Percentiles rank a stretch among this genome's conserved stretches.
These are phyloP conservation scores for Physocephala rufipes DNA, from an alignment of 2,888 invertebrate species.

Conservation along the genomic window DNA sequence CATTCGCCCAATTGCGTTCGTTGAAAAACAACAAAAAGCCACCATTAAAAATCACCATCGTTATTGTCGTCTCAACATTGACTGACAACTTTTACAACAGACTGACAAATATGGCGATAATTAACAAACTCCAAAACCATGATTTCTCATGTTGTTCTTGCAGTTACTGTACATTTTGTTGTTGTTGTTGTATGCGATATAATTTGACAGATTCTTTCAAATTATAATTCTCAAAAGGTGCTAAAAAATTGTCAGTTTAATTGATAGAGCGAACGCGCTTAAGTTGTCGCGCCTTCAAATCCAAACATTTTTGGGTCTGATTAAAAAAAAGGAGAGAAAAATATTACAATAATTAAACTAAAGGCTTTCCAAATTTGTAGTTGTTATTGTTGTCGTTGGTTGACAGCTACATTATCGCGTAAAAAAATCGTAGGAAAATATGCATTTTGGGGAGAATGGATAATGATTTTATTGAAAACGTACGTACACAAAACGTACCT, in stretches of 20 bases:
- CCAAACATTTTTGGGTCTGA: no score
- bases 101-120: slow-evolving; percentile 43
- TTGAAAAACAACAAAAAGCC: background rate
- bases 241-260: background rate
- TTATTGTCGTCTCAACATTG: slow-evolving; percentile 6
- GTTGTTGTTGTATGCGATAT: background rate
- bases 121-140: slow-evolving; percentile 32
- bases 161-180: background rate
- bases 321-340: no score
- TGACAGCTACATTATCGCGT: no score
- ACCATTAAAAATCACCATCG: slow-evolving; percentile 20
- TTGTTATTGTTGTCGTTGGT: no score
- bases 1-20: background rate
- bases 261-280: background rate
- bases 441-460: no score
- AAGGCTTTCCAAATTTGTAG: no score
- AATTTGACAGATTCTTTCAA: no score
- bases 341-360: no score
- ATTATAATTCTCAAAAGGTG: background rate
- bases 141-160: background rate
- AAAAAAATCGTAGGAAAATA: no score
- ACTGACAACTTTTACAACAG: slow-evolving; percentile 40
- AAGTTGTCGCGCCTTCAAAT: background rate
- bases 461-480: no score
- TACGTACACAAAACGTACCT: no score